These are phyloP conservation scores for Halcyon leucocephala DNA, from an alignment of 2,797 vertebrate species.

Conservation along the genomic window DNA sequence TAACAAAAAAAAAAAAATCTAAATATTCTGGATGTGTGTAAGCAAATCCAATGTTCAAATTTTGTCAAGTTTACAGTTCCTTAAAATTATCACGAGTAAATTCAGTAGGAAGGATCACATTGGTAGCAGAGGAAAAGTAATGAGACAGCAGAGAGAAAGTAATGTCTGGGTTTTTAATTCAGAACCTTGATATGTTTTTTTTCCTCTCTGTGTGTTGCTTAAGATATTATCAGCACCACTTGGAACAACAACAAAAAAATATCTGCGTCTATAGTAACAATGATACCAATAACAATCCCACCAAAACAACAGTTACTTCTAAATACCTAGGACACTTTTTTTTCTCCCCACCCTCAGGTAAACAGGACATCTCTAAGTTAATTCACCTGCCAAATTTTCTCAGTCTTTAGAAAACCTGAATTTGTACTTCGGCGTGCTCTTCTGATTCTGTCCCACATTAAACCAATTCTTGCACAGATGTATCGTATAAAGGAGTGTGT, in stretches of 20 bases:
- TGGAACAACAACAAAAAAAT: background rate
- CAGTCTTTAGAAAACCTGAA: background rate
- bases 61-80: background rate
- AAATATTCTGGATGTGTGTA: background rate
- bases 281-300: background rate
- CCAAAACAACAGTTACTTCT: background rate
- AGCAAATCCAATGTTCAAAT: background rate
- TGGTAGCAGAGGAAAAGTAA: background rate
- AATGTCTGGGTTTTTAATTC: accelerated
- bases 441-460: background rate
- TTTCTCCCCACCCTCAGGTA: background rate
- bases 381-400: background rate
- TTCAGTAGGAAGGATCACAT: background rate
- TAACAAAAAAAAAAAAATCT: background rate
- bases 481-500: background rate
- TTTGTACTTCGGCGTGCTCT: background rate
- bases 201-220: background rate
- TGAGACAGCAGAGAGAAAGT: background rate
- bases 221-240: background rate
- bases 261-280: background rate
- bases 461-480: background rate
- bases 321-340: background rate
- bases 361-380: background rate
- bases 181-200: background rate
- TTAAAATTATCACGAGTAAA: background rate